Evolutionary conservation across 2,113 vertebrate species (phyloP), one percentile per base, ranked within the genome.

Genomic region (Psittacula cyanocephala): DNA sequence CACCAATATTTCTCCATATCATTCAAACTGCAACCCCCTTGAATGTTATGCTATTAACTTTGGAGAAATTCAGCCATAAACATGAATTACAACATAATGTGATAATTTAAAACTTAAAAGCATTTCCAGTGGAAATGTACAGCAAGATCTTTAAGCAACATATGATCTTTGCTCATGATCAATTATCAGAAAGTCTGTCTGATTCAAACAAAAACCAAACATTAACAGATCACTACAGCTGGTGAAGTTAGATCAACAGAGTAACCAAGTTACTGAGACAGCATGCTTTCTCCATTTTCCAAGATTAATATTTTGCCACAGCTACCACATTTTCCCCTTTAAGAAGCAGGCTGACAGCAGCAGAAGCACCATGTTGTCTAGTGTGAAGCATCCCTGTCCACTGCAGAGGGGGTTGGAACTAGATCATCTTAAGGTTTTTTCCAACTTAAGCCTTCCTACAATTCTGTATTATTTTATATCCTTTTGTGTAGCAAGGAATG

Each of bases 281-380:
- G 7, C 0, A 1, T 3, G 47, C 27, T 52, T 62, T 46, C 41
- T n/a, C 2, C 2, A 25, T n/a, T 25, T 53, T 47, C 65, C 11
- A 13, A 10, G 27, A 43, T 11, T 16, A 39, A 0, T 20, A 29
- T 44, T 87, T 79, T 60, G 46, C 33, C 52, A 44, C 35, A 71
- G 28, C 17, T 35, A 80, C 14, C 50, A 47, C 14, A 50, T 31
- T 3, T 15, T 88, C 17, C 7, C 22, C 31, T 80, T 27, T 4
- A 1, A 88, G 19, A 17, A 93, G 44, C 9, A 25, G 9, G 19
- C 4, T n/a, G 11, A 71, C 52, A 72, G 46, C 6, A 57, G 13
- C 13, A 13, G 11, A 72, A 28, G 5, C n/a, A 65, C 8, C 7
- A 41, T 4, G 1, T 31, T 59, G 20, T 10, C 57, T 59, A 35